Percentiles rank a stretch among this genome's conserved stretches.
Conservation (phyloP, 2,113 vertebrate genomes). For the Pluvianellus socialis region DNA sequence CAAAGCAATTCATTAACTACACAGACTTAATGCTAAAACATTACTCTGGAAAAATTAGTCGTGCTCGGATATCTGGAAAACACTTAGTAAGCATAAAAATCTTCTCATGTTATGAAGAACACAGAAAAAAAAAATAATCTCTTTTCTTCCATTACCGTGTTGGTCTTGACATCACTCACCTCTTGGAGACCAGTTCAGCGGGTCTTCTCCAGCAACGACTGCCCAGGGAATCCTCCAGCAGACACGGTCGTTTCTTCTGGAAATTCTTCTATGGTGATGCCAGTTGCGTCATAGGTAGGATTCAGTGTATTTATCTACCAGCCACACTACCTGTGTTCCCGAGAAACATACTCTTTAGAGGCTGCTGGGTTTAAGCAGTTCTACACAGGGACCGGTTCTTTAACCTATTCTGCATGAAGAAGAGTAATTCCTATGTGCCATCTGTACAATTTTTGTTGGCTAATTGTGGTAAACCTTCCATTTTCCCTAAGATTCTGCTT, state of each 20-base stretch:
- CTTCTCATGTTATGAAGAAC: not conserved
- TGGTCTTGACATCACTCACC: not conserved
- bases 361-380: not conserved
- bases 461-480: not conserved
- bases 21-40: not conserved
- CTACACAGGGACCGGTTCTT: not conserved
- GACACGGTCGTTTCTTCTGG: rapidly evolving
- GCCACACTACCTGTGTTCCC: not conserved
- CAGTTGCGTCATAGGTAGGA: not conserved
- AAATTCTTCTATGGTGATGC: not conserved
- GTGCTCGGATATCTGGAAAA: not conserved
- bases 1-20: not conserved
- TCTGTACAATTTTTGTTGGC: not conserved
- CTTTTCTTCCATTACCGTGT: not conserved
- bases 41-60: not conserved
- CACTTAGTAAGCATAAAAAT: not conserved
- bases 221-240: not conserved
- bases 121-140: not conserved
- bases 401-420: not conserved
- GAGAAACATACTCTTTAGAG: not conserved
- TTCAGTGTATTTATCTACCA: not conserved
- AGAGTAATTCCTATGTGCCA: not conserved
- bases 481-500: not conserved
- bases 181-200: not conserved
- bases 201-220: not conserved